Percentiles rank a stretch among this genome's conserved stretches.
phyloP scores from a whole-genome alignment of 2,797 vertebrate species.

The Gymnothorax javanicus region DNA sequence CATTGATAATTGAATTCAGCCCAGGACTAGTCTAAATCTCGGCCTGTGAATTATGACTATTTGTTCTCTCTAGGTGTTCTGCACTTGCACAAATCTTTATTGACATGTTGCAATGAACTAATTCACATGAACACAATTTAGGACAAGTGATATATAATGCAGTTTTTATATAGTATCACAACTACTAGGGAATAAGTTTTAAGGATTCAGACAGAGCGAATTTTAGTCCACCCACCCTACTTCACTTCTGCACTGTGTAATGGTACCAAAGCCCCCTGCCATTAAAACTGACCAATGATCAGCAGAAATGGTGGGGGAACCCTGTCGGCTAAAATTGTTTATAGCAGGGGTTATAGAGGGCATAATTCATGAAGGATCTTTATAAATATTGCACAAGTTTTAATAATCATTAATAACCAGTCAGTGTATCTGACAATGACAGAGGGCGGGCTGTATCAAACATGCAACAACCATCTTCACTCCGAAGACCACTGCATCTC shows the following conservation, averaged over 20 bases:
- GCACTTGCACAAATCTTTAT: too few species aligned
- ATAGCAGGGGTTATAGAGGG: background rate
- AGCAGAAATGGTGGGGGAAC: too few species aligned
- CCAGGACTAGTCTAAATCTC: too few species aligned
- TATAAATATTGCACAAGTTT: background rate
- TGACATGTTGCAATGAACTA: background rate
- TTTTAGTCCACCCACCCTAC: too few species aligned
- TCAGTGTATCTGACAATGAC: conserved; percentile 19
- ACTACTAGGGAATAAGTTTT: background rate
- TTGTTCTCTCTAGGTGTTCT: too few species aligned
- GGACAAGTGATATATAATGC: background rate
- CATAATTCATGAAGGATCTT: background rate
- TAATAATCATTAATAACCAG: background rate
- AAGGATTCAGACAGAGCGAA: background rate
- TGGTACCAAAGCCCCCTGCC: too few species aligned
- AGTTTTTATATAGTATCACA: background rate
- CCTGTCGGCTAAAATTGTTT: too few species aligned
- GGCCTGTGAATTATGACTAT: too few species aligned
- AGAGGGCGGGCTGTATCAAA: conserved; percentile 68
- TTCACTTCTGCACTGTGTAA: too few species aligned
- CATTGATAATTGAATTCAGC: too few species aligned
- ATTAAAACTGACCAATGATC: too few species aligned
- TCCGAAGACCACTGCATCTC: conserved; percentile 50
- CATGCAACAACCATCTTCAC: conserved; percentile 51
- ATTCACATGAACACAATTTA: background rate